Percentiles rank a stretch among this genome's conserved stretches.
Evolutionary conservation across 2,888 invertebrate species (phyloP).

Genomic region (Acanthosepion lycidas): DNA sequence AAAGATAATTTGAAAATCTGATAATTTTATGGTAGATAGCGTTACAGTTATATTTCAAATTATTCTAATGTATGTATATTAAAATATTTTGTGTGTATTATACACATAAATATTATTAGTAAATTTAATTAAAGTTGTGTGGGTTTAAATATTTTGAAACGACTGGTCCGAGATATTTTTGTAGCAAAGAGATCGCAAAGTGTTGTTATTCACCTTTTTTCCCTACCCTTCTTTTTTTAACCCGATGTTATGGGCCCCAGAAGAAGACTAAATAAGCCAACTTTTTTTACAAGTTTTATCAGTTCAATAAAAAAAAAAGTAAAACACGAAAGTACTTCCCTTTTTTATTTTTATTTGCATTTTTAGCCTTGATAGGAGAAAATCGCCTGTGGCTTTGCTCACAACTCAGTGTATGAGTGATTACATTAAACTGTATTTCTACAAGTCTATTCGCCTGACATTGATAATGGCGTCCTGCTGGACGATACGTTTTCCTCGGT

Average conservation of each 20-base stretch:
- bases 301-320: background rate
- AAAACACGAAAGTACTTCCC: background rate
- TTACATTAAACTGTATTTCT: background rate
- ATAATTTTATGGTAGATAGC: no score
- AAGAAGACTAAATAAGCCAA: background rate
- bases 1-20: no score
- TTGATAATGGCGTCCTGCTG: background rate
- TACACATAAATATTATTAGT: no score
- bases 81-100: no score
- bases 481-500: background rate
- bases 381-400: no score
- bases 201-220: background rate
- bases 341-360: background rate
- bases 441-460: background rate
- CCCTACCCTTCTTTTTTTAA: background rate
- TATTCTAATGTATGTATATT: no score
- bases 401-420: background rate
- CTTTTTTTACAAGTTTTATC: background rate
- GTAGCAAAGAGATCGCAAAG: no score
- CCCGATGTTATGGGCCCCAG: background rate
- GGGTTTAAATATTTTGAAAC: no score
- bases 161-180: no score
- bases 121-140: no score
- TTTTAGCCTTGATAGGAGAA: background rate
- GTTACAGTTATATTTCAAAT: no score